These are phyloP conservation scores for Motacilla alba DNA, from an alignment of 2,113 vertebrate species.

Conservation along the genomic window DNA sequence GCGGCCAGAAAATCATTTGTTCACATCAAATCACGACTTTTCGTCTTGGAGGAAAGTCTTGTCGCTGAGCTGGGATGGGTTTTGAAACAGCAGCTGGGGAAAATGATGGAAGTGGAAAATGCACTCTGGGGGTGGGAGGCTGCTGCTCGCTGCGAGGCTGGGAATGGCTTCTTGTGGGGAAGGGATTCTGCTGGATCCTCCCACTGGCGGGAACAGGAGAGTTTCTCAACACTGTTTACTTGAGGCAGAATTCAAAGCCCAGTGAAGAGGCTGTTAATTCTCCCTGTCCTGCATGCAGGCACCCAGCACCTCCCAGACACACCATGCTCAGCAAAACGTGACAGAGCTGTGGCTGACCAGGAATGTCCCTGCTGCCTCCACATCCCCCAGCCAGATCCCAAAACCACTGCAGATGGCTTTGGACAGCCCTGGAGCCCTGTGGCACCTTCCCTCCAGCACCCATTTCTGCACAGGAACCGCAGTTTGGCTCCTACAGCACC, in stretches of 20 bases:
- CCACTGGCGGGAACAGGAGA: background rate
- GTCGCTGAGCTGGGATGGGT: background rate
- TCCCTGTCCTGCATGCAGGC: background rate
- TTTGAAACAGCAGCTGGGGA: background rate
- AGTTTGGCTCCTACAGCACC: background rate
- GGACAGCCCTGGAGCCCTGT: background rate
- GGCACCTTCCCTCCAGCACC: fast-evolving
- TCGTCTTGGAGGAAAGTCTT: background rate
- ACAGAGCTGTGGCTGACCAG: background rate
- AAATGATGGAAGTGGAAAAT: conserved; percentile 15
- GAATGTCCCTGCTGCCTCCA: background rate
- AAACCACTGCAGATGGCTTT: background rate
- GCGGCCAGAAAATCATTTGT: background rate
- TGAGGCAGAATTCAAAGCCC: background rate
- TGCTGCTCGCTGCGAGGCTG: background rate
- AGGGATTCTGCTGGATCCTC: conserved; percentile 16
- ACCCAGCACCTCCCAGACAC: background rate
- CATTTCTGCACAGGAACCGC: background rate
- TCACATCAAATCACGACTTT: background rate
- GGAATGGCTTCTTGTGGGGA: background rate
- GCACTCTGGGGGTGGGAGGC: background rate
- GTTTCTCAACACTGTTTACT: conserved; percentile 44
- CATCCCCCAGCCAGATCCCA: background rate
- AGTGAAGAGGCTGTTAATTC: background rate
- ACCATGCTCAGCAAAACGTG: conserved; percentile 13